Conservation (phyloP, 2,888 invertebrate species). For the Cephus runcator region DNA sequence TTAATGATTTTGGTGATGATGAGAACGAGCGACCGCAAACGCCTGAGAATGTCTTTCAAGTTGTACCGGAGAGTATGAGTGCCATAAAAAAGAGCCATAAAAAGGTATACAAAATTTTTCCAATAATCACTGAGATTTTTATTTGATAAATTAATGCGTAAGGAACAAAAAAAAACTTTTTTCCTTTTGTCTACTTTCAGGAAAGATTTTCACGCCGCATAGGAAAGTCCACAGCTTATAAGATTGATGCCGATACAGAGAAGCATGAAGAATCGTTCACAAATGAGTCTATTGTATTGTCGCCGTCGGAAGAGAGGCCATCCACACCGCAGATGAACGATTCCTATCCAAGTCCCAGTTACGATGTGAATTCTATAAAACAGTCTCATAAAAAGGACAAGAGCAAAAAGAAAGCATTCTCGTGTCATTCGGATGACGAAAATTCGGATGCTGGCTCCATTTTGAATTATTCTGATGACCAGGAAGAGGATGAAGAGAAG, state of each 20-base stretch:
- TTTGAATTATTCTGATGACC: conserved; percentile 30
- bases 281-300: conserved; percentile 12
- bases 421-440: conserved; percentile 38
- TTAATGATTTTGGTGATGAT: conserved; percentile 45
- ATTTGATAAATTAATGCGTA: neutral
- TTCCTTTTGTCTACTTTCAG: conserved; percentile 18
- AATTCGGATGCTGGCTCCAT: conserved; percentile 41
- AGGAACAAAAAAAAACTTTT: neutral
- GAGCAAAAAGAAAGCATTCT: conserved; percentile 24
- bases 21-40: conserved; percentile 44
- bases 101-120: conserved; percentile 43
- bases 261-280: conserved; percentile 16
- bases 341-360: conserved; percentile 32
- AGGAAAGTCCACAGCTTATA: conserved; percentile 17
- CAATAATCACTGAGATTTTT: neutral
- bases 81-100: conserved; percentile 58
- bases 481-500: conserved; percentile 9
- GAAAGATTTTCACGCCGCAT: conserved; percentile 41
- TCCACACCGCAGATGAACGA: conserved; percentile 31
- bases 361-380: conserved; percentile 32
- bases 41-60: conserved; percentile 47
- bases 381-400: conserved; percentile 39
- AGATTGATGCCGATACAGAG: conserved; percentile 41
- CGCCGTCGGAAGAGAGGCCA: conserved; percentile 30
- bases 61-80: conserved; percentile 57